A percentile compares a stretch with the other conserved stretches of the same genome.
phyloP scores from a whole-genome alignment of 2,797 vertebrate species.

The Vultur gryphus region DNA sequence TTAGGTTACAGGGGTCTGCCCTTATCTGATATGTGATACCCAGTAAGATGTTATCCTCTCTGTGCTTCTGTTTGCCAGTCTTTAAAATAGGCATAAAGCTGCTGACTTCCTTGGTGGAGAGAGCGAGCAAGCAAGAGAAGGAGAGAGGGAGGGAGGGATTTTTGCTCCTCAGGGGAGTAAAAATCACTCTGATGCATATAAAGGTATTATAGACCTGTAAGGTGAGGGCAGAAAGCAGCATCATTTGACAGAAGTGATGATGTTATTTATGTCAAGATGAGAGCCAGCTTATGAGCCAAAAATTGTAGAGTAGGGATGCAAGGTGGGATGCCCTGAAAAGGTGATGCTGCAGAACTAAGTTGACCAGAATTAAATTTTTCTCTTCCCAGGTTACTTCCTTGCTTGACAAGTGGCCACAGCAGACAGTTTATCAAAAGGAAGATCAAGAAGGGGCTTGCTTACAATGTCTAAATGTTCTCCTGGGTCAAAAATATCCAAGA shows the following conservation, averaged over 20 bases:
- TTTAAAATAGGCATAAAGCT: background rate
- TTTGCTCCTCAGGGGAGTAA: background rate
- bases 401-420: background rate
- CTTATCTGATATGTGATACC: background rate
- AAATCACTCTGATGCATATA: background rate
- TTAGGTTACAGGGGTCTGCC: background rate
- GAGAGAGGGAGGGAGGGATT: background rate
- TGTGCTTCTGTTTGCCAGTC: background rate
- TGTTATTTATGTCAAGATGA: background rate
- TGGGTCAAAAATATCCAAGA: background rate
- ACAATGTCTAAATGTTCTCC: background rate
- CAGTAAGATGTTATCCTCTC: background rate
- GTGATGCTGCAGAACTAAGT: background rate
- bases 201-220: background rate
- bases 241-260: background rate
- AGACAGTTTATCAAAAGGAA: background rate
- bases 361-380: background rate
- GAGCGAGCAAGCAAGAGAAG: background rate
- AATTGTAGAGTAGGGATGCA: background rate
- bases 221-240: background rate
- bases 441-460: background rate
- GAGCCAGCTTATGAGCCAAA: background rate
- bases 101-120: background rate
- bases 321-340: background rate
- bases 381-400: background rate